These are phyloP conservation scores for Dromococcyx pavoninus DNA, from an alignment of 2,797 vertebrate species.

Conservation along the genomic window DNA sequence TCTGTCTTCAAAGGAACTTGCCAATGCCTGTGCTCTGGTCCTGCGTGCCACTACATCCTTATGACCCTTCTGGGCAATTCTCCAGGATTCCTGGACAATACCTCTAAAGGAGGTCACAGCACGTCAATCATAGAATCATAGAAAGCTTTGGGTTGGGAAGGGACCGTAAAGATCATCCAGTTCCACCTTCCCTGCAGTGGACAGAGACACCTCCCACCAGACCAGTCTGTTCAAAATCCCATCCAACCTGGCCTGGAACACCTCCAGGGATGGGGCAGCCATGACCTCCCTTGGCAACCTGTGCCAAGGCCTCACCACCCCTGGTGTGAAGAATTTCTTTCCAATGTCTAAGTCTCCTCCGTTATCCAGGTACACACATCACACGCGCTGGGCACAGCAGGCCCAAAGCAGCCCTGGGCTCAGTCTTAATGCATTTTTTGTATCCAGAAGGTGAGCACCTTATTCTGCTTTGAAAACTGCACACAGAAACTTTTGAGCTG, in stretches of 20 bases:
- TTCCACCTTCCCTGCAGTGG: no score
- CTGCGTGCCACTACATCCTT: background rate
- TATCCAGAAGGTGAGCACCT: background rate
- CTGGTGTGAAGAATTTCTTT: no score
- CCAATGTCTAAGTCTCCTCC: no score
- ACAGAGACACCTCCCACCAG: no score
- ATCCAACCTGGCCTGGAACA: no score
- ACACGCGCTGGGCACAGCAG: background rate
- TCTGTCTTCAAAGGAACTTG: background rate
- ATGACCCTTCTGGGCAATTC: background rate
- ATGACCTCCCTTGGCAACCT: no score
- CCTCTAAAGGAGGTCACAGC: background rate
- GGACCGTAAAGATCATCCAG: no score
- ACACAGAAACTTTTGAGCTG: background rate
- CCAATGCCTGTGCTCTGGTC: background rate
- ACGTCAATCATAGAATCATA: no score
- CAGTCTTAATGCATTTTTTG: background rate
- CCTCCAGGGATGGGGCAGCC: no score
- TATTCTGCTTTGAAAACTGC: background rate
- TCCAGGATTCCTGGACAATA: background rate
- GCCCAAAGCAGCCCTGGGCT: accelerated
- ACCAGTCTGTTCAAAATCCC: no score
- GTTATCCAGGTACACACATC: background rate
- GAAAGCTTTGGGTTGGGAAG: no score
- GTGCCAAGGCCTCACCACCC: no score